phyloP scores from a whole-genome alignment of 2,113 vertebrate genomes.

The Oryzias javanicus region DNA sequence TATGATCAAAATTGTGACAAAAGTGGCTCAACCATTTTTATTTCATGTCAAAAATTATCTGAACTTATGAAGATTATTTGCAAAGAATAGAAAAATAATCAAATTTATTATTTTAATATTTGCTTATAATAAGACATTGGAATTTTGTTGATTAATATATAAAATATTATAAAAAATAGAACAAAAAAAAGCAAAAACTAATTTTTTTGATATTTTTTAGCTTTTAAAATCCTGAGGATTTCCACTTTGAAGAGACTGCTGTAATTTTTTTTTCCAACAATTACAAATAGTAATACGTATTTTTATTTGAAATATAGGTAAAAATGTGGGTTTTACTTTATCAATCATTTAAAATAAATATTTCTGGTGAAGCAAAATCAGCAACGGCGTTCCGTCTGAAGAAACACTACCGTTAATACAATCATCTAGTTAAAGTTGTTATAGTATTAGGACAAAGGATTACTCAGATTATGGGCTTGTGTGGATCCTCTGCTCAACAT shows the following conservation, averaged over 20 bases:
- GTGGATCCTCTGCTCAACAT: constrained; percentile 12
- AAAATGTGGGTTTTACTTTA: no score
- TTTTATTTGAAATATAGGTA: no score
- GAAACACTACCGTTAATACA: constrained; percentile 30
- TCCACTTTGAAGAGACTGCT: background rate
- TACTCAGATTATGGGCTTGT: constrained; percentile 38
- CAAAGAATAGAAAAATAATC: no score
- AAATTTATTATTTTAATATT: no score
- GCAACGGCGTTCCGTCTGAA: background rate
- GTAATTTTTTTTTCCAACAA: background rate
- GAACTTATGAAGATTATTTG: no score
- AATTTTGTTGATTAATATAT: background rate
- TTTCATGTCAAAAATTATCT: background rate
- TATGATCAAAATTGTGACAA: background rate
- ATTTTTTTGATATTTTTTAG: background rate
- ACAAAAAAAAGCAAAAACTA: background rate
- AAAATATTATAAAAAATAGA: background rate
- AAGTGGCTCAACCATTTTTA: background rate
- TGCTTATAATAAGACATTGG: no score
- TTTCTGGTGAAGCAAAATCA: background rate
- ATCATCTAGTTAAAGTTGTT: constrained; percentile 56
- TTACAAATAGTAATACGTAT: no score
- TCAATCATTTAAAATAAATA: background rate
- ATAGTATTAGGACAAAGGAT: constrained; percentile 57
- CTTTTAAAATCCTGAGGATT: background rate